phyloP scores from a whole-genome alignment of 1,140 invertebrate genomes.

The Microplitis demolitor region DNA sequence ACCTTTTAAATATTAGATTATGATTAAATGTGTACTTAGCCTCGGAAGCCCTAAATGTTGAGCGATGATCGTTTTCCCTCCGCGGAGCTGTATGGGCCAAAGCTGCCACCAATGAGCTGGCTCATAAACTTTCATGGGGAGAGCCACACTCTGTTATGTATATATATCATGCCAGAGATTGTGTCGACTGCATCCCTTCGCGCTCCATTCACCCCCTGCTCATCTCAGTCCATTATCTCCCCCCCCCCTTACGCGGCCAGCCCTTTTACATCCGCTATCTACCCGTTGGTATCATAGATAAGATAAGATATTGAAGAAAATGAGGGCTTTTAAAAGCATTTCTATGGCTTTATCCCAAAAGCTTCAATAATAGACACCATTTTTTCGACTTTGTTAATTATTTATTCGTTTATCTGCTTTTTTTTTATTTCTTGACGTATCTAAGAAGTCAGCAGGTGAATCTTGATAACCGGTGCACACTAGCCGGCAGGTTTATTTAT shows the following conservation, averaged over 20 bases:
- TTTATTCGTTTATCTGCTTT: neutral
- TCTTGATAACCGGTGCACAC: slow-evolving; percentile 44
- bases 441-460: slow-evolving; percentile 4
- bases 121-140: slow-evolving; percentile 48
- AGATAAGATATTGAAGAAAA: neutral
- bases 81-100: slow-evolving; percentile 1
- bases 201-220: neutral
- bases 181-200: neutral
- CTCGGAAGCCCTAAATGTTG: slow-evolving; percentile 57
- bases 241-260: neutral
- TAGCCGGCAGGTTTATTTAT: neutral
- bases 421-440: neutral
- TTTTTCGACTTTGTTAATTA: neutral
- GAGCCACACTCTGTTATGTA: slow-evolving; percentile 25
- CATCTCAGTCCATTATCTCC: neutral
- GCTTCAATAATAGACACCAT: neutral
- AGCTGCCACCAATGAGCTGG: slow-evolving; percentile 21
- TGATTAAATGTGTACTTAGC: slow-evolving; percentile 60
- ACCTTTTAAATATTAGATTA: slow-evolving; percentile 65
- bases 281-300: neutral
- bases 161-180: slow-evolving; percentile 36
- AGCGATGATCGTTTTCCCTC: slow-evolving; percentile 32
- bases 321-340: neutral
- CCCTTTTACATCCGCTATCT: too few relatives aligned
- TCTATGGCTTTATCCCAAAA: neutral